Evolutionary conservation across 2,888 invertebrate genomes (phyloP).

Genomic region (Epiblema foenella): DNA sequence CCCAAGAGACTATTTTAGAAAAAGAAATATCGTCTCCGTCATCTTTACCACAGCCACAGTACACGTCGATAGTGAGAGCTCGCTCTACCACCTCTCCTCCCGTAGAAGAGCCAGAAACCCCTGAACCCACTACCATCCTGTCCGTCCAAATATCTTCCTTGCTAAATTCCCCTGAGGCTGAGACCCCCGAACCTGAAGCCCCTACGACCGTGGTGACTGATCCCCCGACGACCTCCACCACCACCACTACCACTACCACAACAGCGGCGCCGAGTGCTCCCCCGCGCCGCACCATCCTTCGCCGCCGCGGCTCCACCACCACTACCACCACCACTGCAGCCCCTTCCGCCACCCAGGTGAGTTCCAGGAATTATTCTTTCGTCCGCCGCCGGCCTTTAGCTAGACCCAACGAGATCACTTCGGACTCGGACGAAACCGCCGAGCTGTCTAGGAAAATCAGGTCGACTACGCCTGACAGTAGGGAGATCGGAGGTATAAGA

Average conservation of each 20-base stretch:
- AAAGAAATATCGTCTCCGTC: slow-evolving; percentile 69
- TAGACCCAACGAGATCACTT: slow-evolving; percentile 73
- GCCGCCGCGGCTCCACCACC: slow-evolving; percentile 64
- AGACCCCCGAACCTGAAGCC: slow-evolving; percentile 59
- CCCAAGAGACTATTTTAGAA: slow-evolving; percentile 71
- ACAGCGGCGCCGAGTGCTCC: slow-evolving; percentile 58
- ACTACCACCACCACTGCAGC: slow-evolving; percentile 59
- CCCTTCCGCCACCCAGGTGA: slow-evolving; percentile 79
- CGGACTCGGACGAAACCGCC: slow-evolving; percentile 65
- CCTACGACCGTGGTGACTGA: slow-evolving; percentile 58
- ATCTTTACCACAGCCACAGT: slow-evolving; percentile 70
- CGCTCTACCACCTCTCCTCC: slow-evolving; percentile 67
- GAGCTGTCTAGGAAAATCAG: slow-evolving; percentile 71
- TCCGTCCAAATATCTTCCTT: slow-evolving; percentile 79
- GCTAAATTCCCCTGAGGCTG: slow-evolving; percentile 64
- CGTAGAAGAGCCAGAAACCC: slow-evolving; percentile 54
- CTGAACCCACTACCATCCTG: slow-evolving; percentile 76
- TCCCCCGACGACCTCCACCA: slow-evolving; percentile 57
- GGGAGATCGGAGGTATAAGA: slow-evolving; percentile 63
- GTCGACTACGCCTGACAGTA: slow-evolving; percentile 80
- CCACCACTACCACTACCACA: slow-evolving; percentile 58
- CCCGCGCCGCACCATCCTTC: slow-evolving; percentile 59
- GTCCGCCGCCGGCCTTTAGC: slow-evolving; percentile 73
- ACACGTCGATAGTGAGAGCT: slow-evolving; percentile 71
- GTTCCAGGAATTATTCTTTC: slow-evolving; percentile 82